These are phyloP conservation scores for Cataglyphis altisquamis DNA, from an alignment of 2,888 invertebrate species.

Conservation along the genomic window DNA sequence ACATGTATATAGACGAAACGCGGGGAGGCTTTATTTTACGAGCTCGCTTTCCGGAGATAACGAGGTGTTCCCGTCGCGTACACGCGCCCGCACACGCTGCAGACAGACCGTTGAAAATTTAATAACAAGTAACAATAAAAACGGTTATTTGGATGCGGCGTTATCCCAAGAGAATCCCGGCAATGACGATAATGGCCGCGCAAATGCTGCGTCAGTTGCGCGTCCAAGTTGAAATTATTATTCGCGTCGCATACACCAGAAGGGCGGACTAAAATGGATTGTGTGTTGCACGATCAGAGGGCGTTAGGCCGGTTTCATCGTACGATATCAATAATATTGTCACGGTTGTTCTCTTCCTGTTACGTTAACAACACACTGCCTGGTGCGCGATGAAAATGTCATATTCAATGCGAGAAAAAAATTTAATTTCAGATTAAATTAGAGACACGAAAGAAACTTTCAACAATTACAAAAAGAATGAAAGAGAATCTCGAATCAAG, in stretches of 20 bases:
- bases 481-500: neutral
- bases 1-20: neutral
- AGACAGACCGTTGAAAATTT: conserved; percentile 55
- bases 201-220: conserved; percentile 57
- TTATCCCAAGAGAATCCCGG: conserved; percentile 48
- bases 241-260: conserved; percentile 58
- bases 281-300: conserved; percentile 16
- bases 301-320: conserved; percentile 39
- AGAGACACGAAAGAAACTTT: neutral
- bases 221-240: conserved; percentile 59
- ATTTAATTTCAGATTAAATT: conserved; percentile 9
- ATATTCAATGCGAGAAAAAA: neutral
- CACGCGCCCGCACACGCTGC: conserved; percentile 23
- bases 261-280: conserved; percentile 51
- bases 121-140: conserved; percentile 65
- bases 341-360: conserved; percentile 16
- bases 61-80: conserved; percentile 51
- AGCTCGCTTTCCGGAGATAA: conserved; percentile 57
- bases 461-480: neutral
- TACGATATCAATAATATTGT: conserved; percentile 60
- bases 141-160: conserved; percentile 55
- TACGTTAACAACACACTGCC: conserved; percentile 41
- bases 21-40: conserved; percentile 37
- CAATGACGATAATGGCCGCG: conserved; percentile 64
- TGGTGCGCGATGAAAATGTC: neutral